Evolutionary conservation across 1,140 invertebrate species (phyloP).

Genomic region (Drosophila elegans): DNA sequence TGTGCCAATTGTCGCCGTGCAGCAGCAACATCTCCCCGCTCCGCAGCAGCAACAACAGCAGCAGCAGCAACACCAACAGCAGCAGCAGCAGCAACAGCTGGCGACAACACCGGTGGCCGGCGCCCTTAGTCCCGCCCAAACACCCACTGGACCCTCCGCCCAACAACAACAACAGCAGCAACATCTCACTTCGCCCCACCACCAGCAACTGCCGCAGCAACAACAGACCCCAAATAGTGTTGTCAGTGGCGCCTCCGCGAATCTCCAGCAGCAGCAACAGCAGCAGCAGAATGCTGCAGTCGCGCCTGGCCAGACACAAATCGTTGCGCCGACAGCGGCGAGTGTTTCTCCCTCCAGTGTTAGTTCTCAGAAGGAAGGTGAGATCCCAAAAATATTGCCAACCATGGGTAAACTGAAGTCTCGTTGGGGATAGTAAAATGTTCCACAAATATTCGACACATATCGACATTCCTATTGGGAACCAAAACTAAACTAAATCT

Average conservation of each 20-base stretch:
- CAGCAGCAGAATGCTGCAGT: constrained; percentile 81
- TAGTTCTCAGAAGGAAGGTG: constrained; percentile 85
- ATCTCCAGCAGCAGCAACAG: constrained; percentile 73
- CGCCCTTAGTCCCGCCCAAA: constrained; percentile 76
- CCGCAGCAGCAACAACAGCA: constrained; percentile 69
- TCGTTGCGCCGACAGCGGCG: constrained; percentile 84
- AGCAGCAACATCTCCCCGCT: constrained; percentile 70
- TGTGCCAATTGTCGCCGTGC: constrained; percentile 77
- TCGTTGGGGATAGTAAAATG: not conserved
- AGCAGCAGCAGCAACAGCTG: constrained; percentile 70
- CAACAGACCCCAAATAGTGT: constrained; percentile 70
- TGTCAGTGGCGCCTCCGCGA: constrained; percentile 68
- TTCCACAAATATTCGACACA: not conserved
- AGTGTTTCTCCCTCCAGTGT: constrained; percentile 85
- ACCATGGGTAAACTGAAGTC: not conserved
- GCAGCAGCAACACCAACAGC: constrained; percentile 62
- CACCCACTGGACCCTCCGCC: constrained; percentile 62
- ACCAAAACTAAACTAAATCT: too few species aligned
- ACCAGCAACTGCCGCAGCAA: constrained; percentile 76
- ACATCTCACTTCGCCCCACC: constrained; percentile 80
- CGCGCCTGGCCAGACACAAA: constrained; percentile 80
- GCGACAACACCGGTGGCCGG: constrained; percentile 71
- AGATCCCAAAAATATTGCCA: constrained; percentile 19
- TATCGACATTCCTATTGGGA: too few species aligned
- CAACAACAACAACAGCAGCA: constrained; percentile 69